Conservation (phyloP, 2,113 vertebrate species). For the Coregonus clupeaformis region DNA sequence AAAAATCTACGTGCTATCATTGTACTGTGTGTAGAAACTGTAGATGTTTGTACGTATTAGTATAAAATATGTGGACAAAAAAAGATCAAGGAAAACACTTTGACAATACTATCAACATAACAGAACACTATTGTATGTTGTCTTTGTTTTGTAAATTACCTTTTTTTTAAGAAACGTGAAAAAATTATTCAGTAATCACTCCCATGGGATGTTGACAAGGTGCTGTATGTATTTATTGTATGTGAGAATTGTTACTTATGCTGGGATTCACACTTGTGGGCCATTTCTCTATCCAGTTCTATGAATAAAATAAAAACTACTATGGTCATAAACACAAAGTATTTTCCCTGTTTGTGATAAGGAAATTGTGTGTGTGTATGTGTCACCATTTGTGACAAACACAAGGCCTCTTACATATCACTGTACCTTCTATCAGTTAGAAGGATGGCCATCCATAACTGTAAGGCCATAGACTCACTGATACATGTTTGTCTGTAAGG, state of each 20-base stretch:
- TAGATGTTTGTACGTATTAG: conserved; percentile 88
- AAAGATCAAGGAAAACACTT: conserved; percentile 60
- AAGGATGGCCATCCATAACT: too few species aligned
- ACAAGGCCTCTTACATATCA: too few species aligned
- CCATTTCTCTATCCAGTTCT: conserved; percentile 56
- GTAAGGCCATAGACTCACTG: too few species aligned
- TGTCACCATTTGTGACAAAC: not conserved
- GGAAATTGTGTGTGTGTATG: conserved; percentile 11
- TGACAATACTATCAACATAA: conserved; percentile 50
- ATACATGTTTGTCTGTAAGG: too few species aligned
- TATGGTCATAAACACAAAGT: conserved; percentile 58
- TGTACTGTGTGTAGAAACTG: conserved; percentile 87
- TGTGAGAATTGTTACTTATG: conserved; percentile 66
- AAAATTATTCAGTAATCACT: conserved; percentile 65
- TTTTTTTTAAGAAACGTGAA: conserved; percentile 59
- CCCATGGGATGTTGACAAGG: conserved; percentile 74
- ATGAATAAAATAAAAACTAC: conserved; percentile 56
- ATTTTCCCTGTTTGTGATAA: conserved; percentile 38
- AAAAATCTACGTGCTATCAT: conserved; percentile 62
- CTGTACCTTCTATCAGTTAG: too few species aligned
- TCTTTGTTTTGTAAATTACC: conserved; percentile 81
- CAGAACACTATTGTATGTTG: conserved; percentile 67
- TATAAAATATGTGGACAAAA: conserved; percentile 76
- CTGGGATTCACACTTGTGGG: conserved; percentile 59
- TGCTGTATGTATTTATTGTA: conserved; percentile 72